These are phyloP conservation scores for Meteorus cinctellus DNA, from an alignment of 2,888 invertebrate genomes.

Conservation along the genomic window DNA sequence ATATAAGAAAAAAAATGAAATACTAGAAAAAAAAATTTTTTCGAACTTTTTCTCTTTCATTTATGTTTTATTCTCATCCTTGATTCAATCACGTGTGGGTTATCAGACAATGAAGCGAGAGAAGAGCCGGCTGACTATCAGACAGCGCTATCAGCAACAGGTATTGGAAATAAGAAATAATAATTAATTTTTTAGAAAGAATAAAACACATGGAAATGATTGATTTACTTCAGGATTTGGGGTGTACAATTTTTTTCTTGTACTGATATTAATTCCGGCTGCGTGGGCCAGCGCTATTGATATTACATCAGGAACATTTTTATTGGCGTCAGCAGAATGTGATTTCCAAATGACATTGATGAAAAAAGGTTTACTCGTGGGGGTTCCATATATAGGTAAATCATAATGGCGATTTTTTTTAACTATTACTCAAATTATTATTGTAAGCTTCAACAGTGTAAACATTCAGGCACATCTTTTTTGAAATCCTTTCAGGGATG, in stretches of 20 bases:
- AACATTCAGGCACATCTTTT: not conserved
- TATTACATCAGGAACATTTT: conserved; percentile 82
- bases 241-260: conserved; percentile 79
- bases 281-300: conserved; percentile 82
- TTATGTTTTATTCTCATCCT: conserved; percentile 4
- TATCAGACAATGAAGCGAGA: conserved; percentile 44
- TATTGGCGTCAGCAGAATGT: conserved; percentile 85
- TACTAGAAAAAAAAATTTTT: not conserved
- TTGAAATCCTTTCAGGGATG: conserved; percentile 77
- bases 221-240: conserved; percentile 76
- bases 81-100: conserved; percentile 23
- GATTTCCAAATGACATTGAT: conserved; percentile 80
- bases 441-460: conserved; percentile 4
- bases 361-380: conserved; percentile 83
- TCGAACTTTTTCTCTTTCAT: not conserved
- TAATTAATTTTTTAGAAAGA: not conserved
- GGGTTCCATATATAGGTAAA: conserved; percentile 82
- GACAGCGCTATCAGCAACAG: conserved; percentile 80
- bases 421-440: not conserved
- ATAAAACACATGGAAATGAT: not conserved
- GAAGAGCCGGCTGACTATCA: conserved; percentile 78
- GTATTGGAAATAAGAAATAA: conserved; percentile 59
- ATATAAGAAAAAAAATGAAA: not conserved
- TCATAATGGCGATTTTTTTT: not conserved
- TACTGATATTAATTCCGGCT: conserved; percentile 78